phyloP scores from a whole-genome alignment of 2,888 invertebrate genomes.

The Hirtodrosophila cameraria region DNA sequence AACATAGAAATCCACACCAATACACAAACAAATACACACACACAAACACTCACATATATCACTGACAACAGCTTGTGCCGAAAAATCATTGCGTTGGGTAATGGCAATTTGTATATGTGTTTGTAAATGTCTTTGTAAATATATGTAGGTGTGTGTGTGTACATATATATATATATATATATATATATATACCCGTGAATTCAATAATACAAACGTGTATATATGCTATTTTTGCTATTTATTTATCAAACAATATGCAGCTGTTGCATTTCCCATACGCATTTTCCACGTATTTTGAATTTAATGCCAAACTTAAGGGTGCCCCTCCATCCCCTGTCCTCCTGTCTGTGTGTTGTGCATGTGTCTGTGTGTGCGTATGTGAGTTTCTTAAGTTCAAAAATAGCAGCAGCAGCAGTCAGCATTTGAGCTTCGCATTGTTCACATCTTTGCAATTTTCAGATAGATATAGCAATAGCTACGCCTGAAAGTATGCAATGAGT shows the following conservation, averaged over 20 bases:
- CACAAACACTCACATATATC: slow-evolving; percentile 36
- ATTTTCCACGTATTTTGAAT: slow-evolving; percentile 63
- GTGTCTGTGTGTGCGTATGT: slow-evolving; percentile 2
- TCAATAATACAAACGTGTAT: too few species aligned
- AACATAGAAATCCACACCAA: slow-evolving; percentile 7
- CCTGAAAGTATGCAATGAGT: slow-evolving; percentile 40
- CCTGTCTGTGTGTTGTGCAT: too few species aligned
- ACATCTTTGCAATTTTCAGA: slow-evolving; percentile 39
- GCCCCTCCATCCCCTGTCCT: slow-evolving; percentile 1
- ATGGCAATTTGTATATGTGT: slow-evolving; percentile 28
- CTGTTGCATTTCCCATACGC: slow-evolving; percentile 75
- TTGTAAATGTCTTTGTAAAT: slow-evolving; percentile 9
- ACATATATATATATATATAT: too few species aligned
- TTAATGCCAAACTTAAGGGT: slow-evolving; percentile 59
- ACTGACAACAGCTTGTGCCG: slow-evolving; percentile 59
- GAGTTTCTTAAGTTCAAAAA: slow-evolving; percentile 46
- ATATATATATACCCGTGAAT: too few species aligned
- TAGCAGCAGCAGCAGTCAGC: too few species aligned
- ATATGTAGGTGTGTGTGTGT: slow-evolving; percentile 1
- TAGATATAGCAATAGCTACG: slow-evolving; percentile 15
- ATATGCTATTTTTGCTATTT: slow-evolving; percentile 51
- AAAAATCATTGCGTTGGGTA: slow-evolving; percentile 60
- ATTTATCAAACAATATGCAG: slow-evolving; percentile 72
- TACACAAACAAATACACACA: not conserved
- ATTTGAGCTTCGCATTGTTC: slow-evolving; percentile 49